Percentiles rank a stretch among this genome's conserved stretches.
Evolutionary conservation across 2,888 invertebrate genomes (phyloP).

Genomic region (Ametastegia equiseti): DNA sequence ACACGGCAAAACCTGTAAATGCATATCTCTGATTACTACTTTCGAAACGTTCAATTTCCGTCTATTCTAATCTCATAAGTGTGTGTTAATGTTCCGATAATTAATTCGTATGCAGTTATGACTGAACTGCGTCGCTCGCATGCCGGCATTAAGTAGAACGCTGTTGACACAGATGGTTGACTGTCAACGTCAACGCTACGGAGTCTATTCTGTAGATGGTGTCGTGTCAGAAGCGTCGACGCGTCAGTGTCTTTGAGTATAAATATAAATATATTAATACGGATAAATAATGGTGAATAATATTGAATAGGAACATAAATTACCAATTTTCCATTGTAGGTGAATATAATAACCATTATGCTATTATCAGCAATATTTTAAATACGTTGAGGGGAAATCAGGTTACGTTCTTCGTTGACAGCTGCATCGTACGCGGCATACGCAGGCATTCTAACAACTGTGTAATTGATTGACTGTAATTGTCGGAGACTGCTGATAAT

Average conservation of each 20-base stretch:
- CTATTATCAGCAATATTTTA: background rate
- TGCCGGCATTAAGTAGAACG: conserved; percentile 1
- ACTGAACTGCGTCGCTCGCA: background rate
- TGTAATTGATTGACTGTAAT: background rate
- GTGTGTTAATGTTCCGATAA: background rate
- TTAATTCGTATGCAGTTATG: background rate
- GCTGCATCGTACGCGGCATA: background rate
- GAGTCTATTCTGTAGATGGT: background rate
- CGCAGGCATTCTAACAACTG: background rate
- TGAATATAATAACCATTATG: background rate
- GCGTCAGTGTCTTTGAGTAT: background rate
- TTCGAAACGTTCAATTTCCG: background rate
- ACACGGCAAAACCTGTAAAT: background rate
- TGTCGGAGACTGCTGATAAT: background rate
- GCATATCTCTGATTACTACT: background rate
- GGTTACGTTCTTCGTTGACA: background rate
- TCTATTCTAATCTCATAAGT: background rate
- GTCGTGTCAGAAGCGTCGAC: background rate
- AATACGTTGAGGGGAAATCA: background rate
- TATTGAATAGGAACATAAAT: background rate
- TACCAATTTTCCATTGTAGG: background rate
- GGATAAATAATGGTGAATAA: background rate
- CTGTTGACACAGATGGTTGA: background rate
- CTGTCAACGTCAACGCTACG: conserved; percentile 1
- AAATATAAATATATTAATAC: background rate